Evolutionary conservation across 2,888 invertebrate genomes (phyloP).

Genomic region (Rhorus exstirpatorius): DNA sequence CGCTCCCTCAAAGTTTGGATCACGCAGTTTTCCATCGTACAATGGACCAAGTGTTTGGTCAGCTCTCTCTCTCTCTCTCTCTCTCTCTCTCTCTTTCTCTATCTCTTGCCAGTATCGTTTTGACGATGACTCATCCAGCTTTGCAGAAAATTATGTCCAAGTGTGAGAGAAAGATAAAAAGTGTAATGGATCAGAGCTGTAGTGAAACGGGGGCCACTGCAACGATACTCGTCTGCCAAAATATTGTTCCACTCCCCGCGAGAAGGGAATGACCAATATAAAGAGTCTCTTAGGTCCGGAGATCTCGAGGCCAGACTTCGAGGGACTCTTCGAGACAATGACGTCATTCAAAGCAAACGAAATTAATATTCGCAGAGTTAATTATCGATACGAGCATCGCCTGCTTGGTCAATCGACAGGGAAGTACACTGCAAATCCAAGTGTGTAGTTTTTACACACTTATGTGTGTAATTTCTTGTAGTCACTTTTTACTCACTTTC

Average conservation of each 20-base stretch:
- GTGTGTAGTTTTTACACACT: too few relatives aligned
- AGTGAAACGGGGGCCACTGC: constrained; percentile 47
- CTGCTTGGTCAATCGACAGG: constrained; percentile 9
- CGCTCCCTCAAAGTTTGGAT: constrained; percentile 73
- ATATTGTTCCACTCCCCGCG: constrained; percentile 72
- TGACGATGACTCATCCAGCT: constrained; percentile 27
- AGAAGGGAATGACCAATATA: constrained; percentile 28
- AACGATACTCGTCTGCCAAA: constrained; percentile 74
- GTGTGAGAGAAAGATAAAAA: not conserved
- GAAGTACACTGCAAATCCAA: not conserved
- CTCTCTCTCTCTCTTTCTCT: constrained; percentile 1
- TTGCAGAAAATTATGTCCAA: not conserved
- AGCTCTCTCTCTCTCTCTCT: constrained; percentile 53
- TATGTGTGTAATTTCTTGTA: too few relatives aligned
- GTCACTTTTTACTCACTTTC: too few relatives aligned
- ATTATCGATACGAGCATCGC: constrained; percentile 32
- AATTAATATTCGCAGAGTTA: constrained; percentile 26
- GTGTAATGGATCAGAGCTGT: constrained; percentile 29
- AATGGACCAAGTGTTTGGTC: constrained; percentile 74
- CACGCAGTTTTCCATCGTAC: constrained; percentile 54
- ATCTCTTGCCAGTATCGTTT: constrained; percentile 1
- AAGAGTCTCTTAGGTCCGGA: constrained; percentile 12
- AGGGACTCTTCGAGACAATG: constrained; percentile 69
- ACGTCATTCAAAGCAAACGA: constrained; percentile 71
- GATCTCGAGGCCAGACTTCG: constrained; percentile 36